These are phyloP conservation scores for Globodera rostochiensis DNA, from an alignment of 1,140 invertebrate genomes.

Conservation along the genomic window DNA sequence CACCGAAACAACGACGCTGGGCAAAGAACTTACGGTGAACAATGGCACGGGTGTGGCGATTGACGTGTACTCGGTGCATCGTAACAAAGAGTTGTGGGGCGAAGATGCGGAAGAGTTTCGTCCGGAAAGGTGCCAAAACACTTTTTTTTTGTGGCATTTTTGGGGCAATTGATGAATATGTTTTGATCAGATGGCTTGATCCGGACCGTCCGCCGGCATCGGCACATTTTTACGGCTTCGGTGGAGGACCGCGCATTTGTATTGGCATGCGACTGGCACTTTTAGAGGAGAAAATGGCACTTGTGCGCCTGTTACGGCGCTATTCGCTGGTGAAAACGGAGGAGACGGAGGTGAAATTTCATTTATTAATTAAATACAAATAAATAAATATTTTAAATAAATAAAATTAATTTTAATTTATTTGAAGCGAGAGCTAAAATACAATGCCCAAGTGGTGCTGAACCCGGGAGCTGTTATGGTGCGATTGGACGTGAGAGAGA, in stretches of 20 bases:
- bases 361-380: background rate
- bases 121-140: slow-evolving; percentile 30
- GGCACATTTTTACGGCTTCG: slow-evolving; percentile 68
- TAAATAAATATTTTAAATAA: background rate
- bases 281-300: slow-evolving; percentile 73
- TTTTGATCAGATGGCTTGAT: slow-evolving; percentile 33
- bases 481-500: slow-evolving; percentile 10
- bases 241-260: slow-evolving; percentile 69
- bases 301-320: slow-evolving; percentile 64
- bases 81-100: slow-evolving; percentile 41
- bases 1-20: slow-evolving; percentile 34
- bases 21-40: slow-evolving; percentile 23
- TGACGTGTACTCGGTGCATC: slow-evolving; percentile 38
- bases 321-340: slow-evolving; percentile 25
- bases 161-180: background rate
- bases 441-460: slow-evolving; percentile 13
- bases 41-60: slow-evolving; percentile 23
- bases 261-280: slow-evolving; percentile 73
- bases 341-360: slow-evolving; percentile 23
- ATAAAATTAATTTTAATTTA: background rate
- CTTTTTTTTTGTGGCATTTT: too few species aligned
- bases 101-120: slow-evolving; percentile 45
- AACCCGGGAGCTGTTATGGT: slow-evolving; percentile 19
- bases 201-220: slow-evolving; percentile 26
- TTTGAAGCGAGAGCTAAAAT: slow-evolving; percentile 9